These are phyloP conservation scores for Peromyscus maniculatus DNA, from an alignment of 2,113 vertebrate genomes.

Conservation along the genomic window DNA sequence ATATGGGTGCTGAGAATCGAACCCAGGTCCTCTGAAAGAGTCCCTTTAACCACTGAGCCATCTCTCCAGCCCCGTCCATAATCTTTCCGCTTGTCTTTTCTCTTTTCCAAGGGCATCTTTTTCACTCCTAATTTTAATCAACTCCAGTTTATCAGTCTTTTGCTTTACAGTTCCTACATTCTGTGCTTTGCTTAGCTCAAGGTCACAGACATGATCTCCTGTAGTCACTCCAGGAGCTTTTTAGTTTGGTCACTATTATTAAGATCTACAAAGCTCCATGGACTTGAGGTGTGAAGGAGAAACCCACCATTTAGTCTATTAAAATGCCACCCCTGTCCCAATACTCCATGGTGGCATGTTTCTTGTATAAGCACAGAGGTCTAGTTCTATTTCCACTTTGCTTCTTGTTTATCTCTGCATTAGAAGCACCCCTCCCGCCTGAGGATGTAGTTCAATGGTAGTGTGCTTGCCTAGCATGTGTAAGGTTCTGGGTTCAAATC, in stretches of 20 bases:
- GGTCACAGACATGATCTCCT: not conserved
- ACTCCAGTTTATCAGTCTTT: not conserved
- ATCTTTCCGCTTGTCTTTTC: not conserved
- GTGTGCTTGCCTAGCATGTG: not conserved
- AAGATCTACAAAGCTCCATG: not conserved
- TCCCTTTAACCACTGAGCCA: not conserved
- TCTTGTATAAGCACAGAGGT: not conserved
- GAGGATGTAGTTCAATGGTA: not conserved
- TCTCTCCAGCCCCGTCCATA: not conserved
- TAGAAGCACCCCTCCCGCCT: not conserved
- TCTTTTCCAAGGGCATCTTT: not conserved
- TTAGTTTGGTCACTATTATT: not conserved
- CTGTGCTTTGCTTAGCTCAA: not conserved
- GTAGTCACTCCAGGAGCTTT: not conserved
- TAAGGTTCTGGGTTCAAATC: not conserved
- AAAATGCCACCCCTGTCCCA: not conserved
- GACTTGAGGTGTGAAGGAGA: not conserved
- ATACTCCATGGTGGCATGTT: not conserved
- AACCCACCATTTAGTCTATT: not conserved
- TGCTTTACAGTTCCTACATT: not conserved
- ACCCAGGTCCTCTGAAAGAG: not conserved
- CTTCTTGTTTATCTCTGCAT: constrained; percentile 23
- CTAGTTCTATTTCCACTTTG: not conserved
- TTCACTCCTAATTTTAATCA: not conserved
- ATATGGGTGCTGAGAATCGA: not conserved